These are phyloP conservation scores for Drosophila funebris DNA, from an alignment of 1,140 invertebrate species.

Conservation along the genomic window DNA sequence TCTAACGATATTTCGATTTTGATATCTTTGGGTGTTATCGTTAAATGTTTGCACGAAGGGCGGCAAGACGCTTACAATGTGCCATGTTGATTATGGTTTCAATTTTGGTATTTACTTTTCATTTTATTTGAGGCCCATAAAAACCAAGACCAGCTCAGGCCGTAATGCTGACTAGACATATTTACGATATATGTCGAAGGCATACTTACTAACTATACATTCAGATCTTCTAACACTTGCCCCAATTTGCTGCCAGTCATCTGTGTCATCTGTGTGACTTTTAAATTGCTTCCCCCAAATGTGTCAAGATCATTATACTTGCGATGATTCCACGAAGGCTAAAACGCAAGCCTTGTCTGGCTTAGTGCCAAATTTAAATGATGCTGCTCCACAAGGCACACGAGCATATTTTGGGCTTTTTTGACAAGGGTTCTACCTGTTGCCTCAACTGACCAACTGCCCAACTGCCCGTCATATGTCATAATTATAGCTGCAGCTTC, in stretches of 20 bases:
- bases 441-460: not conserved
- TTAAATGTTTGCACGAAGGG: conserved; percentile 67
- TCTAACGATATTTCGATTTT: conserved; percentile 78
- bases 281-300: conserved; percentile 71
- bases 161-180: conserved; percentile 33
- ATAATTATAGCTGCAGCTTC: conserved; percentile 68
- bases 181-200: not conserved
- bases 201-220: too few species aligned
- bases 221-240: not conserved
- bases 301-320: conserved; percentile 59
- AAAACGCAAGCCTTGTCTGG: conserved; percentile 42
- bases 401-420: not conserved
- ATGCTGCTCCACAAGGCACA: conserved; percentile 1
- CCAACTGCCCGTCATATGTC: conserved; percentile 62
- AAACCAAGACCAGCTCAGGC: conserved; percentile 9
- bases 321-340: conserved; percentile 61
- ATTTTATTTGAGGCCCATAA: conserved; percentile 50
- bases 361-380: conserved; percentile 20
- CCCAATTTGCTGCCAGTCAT: not conserved
- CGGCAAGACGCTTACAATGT: conserved; percentile 42
- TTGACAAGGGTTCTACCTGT: conserved; percentile 64
- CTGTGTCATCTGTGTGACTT: conserved; percentile 56
- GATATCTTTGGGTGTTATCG: conserved; percentile 81
- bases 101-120: conserved; percentile 78
- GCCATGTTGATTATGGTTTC: conserved; percentile 73